Conservation (phyloP, 2,113 vertebrate species). For the Myotis brandtii region DNA sequence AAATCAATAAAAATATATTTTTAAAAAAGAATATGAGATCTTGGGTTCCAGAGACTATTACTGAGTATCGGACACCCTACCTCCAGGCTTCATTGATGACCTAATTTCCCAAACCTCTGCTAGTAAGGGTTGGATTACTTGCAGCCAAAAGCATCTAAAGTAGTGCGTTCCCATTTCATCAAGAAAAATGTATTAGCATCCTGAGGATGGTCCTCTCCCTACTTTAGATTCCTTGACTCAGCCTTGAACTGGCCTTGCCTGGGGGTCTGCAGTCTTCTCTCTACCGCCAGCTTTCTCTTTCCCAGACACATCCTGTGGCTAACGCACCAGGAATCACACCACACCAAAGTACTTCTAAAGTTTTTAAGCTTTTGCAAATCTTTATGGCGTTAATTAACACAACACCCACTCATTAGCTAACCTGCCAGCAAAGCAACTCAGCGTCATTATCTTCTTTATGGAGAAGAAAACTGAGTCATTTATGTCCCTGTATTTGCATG, state of each 20-base stretch:
- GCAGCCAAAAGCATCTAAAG: neutral
- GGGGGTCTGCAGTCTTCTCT: neutral
- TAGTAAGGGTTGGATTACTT: neutral
- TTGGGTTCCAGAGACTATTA: neutral
- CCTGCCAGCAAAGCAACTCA: constrained; percentile 55
- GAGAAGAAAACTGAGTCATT: constrained; percentile 75
- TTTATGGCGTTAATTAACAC: constrained; percentile 65
- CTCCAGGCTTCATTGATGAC: neutral
- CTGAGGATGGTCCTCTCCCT: neutral
- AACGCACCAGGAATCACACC: neutral
- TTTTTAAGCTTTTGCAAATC: constrained; percentile 43
- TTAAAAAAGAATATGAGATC: neutral
- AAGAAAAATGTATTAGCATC: neutral
- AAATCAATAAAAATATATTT: too few relatives aligned
- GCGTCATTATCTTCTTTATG: constrained; percentile 30
- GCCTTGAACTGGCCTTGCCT: neutral
- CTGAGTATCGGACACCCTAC: neutral
- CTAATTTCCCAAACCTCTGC: neutral
- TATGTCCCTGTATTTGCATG: constrained; percentile 39
- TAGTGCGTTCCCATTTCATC: neutral
- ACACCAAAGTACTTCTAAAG: constrained; percentile 32
- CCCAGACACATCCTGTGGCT: neutral
- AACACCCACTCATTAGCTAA: constrained; percentile 67
- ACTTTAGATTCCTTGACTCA: neutral
- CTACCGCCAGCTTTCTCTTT: neutral